Evolutionary conservation across 1,140 invertebrate genomes (phyloP).

Genomic region (Cecropterus lyciades): DNA sequence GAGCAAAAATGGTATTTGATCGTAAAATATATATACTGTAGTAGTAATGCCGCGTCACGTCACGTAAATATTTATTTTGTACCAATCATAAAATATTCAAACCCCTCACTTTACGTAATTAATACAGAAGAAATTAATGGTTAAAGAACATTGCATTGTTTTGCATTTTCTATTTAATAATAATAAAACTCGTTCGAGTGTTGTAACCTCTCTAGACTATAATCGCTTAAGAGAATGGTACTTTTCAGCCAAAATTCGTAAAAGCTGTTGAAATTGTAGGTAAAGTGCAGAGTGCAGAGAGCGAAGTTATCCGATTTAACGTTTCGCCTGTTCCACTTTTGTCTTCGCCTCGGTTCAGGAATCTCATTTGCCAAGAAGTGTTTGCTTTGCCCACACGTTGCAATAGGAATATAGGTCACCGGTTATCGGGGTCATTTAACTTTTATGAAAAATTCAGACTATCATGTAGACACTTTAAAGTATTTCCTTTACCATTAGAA

Average conservation of each 20-base stretch:
- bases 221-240: slow-evolving; percentile 21
- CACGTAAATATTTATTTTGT: no score
- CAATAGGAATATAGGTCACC: slow-evolving; percentile 17
- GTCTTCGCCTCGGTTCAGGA: slow-evolving; percentile 24
- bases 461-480: no score
- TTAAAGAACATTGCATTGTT: no score
- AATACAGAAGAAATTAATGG: no score
- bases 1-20: no score
- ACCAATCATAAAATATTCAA: no score
- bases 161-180: no score
- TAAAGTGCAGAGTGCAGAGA: slow-evolving; percentile 19
- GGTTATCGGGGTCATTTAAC: neutral
- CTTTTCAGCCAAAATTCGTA: slow-evolving; percentile 23
- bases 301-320: slow-evolving; percentile 27
- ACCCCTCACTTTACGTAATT: no score
- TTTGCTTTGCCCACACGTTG: slow-evolving; percentile 26
- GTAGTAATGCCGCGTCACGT: no score
- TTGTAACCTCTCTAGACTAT: slow-evolving; percentile 4
- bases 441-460: neutral
- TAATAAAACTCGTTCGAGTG: neutral
- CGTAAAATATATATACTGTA: no score
- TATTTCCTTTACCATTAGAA: no score
- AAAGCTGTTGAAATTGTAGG: slow-evolving; percentile 33
- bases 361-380: slow-evolving; percentile 30
- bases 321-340: slow-evolving; percentile 28